phyloP scores from a whole-genome alignment of 1,140 invertebrate genomes.

The Monochamus saltuarius region DNA sequence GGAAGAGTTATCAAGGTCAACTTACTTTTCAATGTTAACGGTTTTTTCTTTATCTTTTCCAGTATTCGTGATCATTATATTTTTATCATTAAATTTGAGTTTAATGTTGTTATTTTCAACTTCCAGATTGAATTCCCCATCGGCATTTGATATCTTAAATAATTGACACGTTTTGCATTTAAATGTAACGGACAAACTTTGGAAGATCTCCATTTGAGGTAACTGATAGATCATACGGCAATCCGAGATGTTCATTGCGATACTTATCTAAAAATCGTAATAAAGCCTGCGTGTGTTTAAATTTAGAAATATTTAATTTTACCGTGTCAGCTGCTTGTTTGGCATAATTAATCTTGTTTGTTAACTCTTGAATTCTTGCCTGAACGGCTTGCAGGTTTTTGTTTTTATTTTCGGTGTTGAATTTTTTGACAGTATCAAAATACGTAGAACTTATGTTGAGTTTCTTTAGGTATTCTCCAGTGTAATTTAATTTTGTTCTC shows the following conservation, averaged over 20 bases:
- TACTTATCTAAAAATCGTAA: slow-evolving; percentile 29
- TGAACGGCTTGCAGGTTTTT: slow-evolving; percentile 3
- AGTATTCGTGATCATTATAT: slow-evolving; percentile 13
- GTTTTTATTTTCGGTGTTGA: slow-evolving; percentile 13
- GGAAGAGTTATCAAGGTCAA: background rate
- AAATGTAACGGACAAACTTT: slow-evolving; percentile 33
- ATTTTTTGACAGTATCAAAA: background rate
- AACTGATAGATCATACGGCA: slow-evolving; percentile 76
- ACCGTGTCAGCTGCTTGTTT: slow-evolving; percentile 79
- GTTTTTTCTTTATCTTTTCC: slow-evolving; percentile 22
- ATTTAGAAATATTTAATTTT: slow-evolving; percentile 45
- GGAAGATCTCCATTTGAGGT: slow-evolving; percentile 27
- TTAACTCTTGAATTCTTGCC: slow-evolving; percentile 60
- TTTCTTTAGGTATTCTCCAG: background rate
- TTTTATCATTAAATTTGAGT: slow-evolving; percentile 13
- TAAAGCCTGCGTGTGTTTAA: background rate
- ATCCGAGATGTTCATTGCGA: slow-evolving; percentile 54
- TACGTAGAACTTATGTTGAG: slow-evolving; percentile 2
- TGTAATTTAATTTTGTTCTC: background rate
- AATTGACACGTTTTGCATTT: slow-evolving; percentile 35
- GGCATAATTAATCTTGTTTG: slow-evolving; percentile 73
- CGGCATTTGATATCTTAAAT: slow-evolving; percentile 25
- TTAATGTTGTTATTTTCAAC: slow-evolving; percentile 17
- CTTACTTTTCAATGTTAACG: slow-evolving; percentile 25
- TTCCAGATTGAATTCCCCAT: slow-evolving; percentile 9